These are phyloP conservation scores for Drosophila arawakana DNA, from an alignment of 1,140 invertebrate species.

Conservation along the genomic window DNA sequence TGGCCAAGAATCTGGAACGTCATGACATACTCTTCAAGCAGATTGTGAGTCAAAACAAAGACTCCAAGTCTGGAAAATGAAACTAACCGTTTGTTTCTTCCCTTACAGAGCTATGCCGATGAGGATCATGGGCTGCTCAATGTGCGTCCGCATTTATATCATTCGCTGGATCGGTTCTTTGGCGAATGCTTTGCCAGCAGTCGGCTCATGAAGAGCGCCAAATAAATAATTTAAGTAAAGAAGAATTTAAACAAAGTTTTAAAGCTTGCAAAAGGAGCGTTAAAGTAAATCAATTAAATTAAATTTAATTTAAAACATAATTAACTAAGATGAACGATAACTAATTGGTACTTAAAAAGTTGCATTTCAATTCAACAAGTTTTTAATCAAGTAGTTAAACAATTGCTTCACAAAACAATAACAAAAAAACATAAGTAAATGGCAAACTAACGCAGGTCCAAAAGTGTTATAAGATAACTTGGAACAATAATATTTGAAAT, in stretches of 20 bases:
- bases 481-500: constrained; percentile 78
- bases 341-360: constrained; percentile 72
- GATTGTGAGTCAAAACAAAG: constrained; percentile 87
- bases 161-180: constrained; percentile 95
- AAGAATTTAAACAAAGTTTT: constrained; percentile 28
- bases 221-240: constrained; percentile 41
- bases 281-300: constrained; percentile 11
- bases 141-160: constrained; percentile 94
- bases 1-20: constrained; percentile 93
- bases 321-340: constrained; percentile 23
- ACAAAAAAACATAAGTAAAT: background rate
- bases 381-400: constrained; percentile 41
- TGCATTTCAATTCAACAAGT: constrained; percentile 49
- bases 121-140: constrained; percentile 93
- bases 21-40: constrained; percentile 94
- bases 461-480: constrained; percentile 79
- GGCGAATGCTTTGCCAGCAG: constrained; percentile 88
- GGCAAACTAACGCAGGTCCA: constrained; percentile 70
- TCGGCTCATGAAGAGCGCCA: constrained; percentile 74
- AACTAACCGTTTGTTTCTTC: background rate
- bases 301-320: constrained; percentile 5
- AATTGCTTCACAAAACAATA: constrained; percentile 49
- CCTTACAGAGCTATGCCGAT: constrained; percentile 95
- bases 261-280: constrained; percentile 28
- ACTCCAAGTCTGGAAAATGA: background rate